phyloP scores from a whole-genome alignment of 2,113 vertebrate species.

The Odontesthes bonariensis region DNA sequence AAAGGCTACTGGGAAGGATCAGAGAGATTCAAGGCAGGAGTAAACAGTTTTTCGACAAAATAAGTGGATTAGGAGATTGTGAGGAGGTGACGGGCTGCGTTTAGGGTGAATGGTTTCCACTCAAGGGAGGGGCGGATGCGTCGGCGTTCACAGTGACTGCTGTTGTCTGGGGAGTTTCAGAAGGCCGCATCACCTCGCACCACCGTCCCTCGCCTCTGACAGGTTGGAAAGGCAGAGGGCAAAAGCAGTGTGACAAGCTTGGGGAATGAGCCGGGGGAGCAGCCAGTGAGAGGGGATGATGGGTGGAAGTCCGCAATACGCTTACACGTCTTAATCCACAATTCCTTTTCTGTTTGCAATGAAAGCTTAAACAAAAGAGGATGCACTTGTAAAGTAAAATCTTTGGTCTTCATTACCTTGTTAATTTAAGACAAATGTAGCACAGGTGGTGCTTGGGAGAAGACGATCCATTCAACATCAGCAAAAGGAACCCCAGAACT shows the following conservation, averaged over 20 bases:
- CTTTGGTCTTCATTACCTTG: too few species aligned
- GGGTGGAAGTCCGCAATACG: slow-evolving; percentile 37
- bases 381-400: neutral
- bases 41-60: neutral
- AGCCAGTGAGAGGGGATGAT: slow-evolving; percentile 20
- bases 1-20: neutral
- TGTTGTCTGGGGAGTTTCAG: slow-evolving; percentile 34
- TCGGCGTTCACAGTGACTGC: slow-evolving; percentile 61
- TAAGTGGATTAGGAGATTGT: neutral
- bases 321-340: neutral
- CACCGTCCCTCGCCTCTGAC: slow-evolving; percentile 28
- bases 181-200: slow-evolving; percentile 10
- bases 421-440: neutral
- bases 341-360: neutral
- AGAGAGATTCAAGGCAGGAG: slow-evolving; percentile 12
- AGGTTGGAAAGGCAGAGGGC: slow-evolving; percentile 26
- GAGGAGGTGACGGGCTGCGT: neutral
- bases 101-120: slow-evolving; percentile 8
- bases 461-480: slow-evolving; percentile 25
- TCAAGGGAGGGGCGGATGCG: slow-evolving; percentile 16
- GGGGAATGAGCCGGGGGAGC: slow-evolving; percentile 58
- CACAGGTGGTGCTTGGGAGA: slow-evolving; percentile 23
- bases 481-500: slow-evolving; percentile 26
- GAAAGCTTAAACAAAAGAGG: neutral
- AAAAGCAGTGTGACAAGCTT: slow-evolving; percentile 66